Base-by-base conservation (phyloP, 2,113 vertebrate species). In the Meleagris gallopavo region DNA sequence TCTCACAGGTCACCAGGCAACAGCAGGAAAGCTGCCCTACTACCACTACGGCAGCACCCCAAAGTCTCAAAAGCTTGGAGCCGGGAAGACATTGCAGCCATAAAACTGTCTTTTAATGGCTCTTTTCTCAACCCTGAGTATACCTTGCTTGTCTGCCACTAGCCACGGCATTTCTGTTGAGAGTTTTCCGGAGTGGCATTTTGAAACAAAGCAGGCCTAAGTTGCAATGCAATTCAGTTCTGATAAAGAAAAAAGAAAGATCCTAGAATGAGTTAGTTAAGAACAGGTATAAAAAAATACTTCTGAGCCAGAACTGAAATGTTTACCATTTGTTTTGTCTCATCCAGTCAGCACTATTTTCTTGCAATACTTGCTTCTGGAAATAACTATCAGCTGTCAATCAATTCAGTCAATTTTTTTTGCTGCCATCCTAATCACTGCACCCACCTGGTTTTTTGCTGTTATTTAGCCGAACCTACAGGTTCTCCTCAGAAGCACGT, bases 11-110 rank as follows among this genome's bases (percentile, higher is more conserved):
- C 8, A 8, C 3, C 11, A 70, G 64, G 8, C 30, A 57, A 45
- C 3, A 1, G 30, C 0, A 0, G 64, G 15, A 83, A 40, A 79
- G 6, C 61, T 11, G 40, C 30, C 14, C 43, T 22, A n/a, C n/a
- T 22, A 20, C 19, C 32, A 8, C n/a, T 12, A 5, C 21, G 18
- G 57, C 19, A 20, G 20, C 46, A 70, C 12, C 2, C 62, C 38
- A 29, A 57, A 17, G 7, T 66, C 70, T 27, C 22, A 18, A 62
- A 48, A 54, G 48, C 30, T 13, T n/a, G 12, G 40, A 80, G 30
- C 22, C 40, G 50, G 20, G 13, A 64, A 62, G 65, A 58, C 80
- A 41, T 8, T 43, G 65, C 67, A 38, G 46, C 21, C 5, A 43
- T 40, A 32, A 65, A 60, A 46, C 5, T 43, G 17, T 14, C 5